Conservation (phyloP, 2,797 vertebrate genomes). For the Octomys mimax region DNA sequence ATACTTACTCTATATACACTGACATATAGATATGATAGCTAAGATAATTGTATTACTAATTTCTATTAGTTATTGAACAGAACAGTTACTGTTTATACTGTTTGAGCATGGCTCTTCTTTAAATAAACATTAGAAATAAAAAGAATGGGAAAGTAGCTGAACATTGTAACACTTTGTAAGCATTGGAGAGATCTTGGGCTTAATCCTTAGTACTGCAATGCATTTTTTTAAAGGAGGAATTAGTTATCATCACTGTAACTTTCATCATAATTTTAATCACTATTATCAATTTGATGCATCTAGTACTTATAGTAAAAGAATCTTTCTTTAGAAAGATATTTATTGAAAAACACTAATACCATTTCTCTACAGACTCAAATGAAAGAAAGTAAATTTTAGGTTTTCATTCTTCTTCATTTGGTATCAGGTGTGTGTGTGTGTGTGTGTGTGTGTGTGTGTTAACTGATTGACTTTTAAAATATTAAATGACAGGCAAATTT, state of each 20-base stretch:
- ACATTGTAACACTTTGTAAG: neutral
- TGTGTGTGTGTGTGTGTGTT: neutral
- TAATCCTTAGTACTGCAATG: neutral
- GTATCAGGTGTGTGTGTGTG: neutral
- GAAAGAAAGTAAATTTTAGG: neutral
- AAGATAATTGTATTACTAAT: too few relatives aligned
- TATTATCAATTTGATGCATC: neutral
- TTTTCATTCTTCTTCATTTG: neutral
- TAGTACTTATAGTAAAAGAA: neutral
- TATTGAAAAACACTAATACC: neutral
- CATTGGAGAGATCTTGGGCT: neutral
- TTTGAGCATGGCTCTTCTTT: neutral
- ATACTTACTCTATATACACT: too few relatives aligned
- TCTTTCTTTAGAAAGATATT: neutral
- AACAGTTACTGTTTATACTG: too few relatives aligned
- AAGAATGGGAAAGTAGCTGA: neutral
- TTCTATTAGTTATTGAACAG: too few relatives aligned
- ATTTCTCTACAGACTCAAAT: neutral
- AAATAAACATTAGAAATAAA: neutral
- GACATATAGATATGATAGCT: too few relatives aligned
- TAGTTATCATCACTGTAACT: neutral
- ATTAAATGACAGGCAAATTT: neutral
- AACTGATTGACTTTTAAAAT: conserved; percentile 4
- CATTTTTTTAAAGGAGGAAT: neutral
- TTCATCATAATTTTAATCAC: neutral